Percentiles rank a stretch among this genome's conserved stretches.
Conservation (phyloP, 2,888 invertebrate genomes). For the Scaptomyza parva region DNA sequence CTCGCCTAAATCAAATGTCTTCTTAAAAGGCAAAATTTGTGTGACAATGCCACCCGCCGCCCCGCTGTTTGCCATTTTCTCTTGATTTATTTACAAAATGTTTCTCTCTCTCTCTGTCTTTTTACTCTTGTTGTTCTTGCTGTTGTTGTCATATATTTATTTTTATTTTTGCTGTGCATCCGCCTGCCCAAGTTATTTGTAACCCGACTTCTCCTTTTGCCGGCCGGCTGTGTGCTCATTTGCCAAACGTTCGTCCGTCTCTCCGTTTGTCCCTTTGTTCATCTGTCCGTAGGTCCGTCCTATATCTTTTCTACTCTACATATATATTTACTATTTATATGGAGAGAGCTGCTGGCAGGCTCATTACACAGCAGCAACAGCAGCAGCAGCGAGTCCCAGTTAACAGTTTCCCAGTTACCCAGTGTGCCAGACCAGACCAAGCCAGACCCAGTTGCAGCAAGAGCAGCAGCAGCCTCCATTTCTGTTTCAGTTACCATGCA, state of each 20-base stretch:
- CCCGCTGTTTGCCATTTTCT: conserved; percentile 50
- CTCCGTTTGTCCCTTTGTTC: neutral
- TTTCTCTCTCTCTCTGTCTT: conserved; percentile 2
- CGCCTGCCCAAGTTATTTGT: conserved; percentile 29
- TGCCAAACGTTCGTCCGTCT: conserved; percentile 62
- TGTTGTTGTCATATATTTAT: conserved; percentile 13
- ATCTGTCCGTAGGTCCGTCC: conserved; percentile 54
- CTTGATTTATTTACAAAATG: conserved; percentile 74
- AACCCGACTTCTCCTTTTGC: conserved; percentile 7
- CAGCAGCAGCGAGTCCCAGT: conserved; percentile 36
- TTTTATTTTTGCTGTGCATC: conserved; percentile 22
- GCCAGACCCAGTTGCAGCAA: conserved; percentile 28
- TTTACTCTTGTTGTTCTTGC: neutral
- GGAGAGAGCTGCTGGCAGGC: conserved; percentile 54
- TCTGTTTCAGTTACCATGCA: conserved; percentile 59
- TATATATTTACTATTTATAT: conserved; percentile 28
- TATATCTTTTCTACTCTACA: conserved; percentile 22
- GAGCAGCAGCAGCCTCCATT: no score
- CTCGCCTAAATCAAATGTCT: conserved; percentile 61
- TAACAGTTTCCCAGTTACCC: conserved; percentile 35
- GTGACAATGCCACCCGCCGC: conserved; percentile 52
- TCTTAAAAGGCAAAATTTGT: conserved; percentile 54
- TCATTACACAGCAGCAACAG: conserved; percentile 66
- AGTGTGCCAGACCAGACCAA: conserved; percentile 2
- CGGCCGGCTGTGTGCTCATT: conserved; percentile 50